Conservation (phyloP, 2,797 vertebrate genomes). For the Chelonia mydas region DNA sequence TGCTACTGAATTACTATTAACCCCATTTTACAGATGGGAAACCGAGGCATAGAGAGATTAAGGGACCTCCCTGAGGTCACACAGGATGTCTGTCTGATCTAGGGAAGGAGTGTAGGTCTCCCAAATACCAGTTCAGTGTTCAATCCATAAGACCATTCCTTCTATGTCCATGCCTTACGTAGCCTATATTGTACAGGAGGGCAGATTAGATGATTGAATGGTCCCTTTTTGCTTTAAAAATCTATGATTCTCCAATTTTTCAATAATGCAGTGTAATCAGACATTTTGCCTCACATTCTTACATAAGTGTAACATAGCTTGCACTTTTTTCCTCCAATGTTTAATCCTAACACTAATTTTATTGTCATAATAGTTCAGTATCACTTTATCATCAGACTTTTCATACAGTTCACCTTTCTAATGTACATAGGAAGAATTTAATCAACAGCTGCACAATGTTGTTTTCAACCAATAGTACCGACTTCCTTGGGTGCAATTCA, state of each 20-base stretch:
- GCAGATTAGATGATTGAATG: background rate
- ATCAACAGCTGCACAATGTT: background rate
- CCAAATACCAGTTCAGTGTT: background rate
- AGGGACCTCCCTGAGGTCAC: background rate
- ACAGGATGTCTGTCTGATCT: background rate
- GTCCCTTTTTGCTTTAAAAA: background rate
- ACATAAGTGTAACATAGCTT: background rate
- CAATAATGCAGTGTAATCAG: background rate
- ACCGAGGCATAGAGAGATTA: background rate
- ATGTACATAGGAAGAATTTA: background rate
- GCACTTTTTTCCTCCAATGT: background rate
- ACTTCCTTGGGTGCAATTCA: background rate
- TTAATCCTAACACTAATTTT: background rate
- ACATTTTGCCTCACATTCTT: background rate
- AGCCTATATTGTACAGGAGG: background rate
- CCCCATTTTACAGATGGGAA: background rate
- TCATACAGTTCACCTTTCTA: background rate
- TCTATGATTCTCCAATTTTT: background rate
- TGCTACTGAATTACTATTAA: background rate
- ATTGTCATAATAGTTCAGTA: background rate
- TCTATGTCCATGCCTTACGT: background rate
- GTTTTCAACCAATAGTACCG: background rate
- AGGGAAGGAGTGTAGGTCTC: background rate
- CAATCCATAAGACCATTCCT: background rate
- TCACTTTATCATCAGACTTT: background rate